Evolutionary conservation across 2,113 vertebrate genomes (phyloP).

Genomic region (Microcebus griseorufus): DNA sequence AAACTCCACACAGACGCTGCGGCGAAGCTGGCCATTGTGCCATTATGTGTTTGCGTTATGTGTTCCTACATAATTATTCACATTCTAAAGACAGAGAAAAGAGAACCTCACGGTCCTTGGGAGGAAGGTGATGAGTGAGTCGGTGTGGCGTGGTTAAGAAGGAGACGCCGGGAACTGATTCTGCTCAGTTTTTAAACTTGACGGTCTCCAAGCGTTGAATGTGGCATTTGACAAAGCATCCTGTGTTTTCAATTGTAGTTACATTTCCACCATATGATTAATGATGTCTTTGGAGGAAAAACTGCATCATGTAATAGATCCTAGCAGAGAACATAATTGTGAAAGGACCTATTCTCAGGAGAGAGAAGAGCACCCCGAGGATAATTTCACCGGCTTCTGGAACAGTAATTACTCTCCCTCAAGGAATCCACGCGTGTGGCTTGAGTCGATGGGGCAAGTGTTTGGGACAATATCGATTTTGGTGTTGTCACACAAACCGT

Average conservation of each 20-base stretch:
- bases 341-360: conserved; percentile 45
- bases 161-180: not conserved
- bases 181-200: not conserved
- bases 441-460: not conserved
- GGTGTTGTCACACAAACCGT: not conserved
- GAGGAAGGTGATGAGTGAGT: not conserved
- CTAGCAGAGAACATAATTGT: conserved; percentile 54
- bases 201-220: not conserved
- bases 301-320: conserved; percentile 64
- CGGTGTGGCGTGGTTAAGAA: not conserved
- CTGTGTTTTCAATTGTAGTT: conserved; percentile 72
- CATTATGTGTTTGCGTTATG: too few relatives aligned
- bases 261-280: conserved; percentile 47
- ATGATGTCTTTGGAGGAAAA: conserved; percentile 73
- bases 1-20: accelerated
- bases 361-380: conserved; percentile 42
- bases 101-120: not conserved
- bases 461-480: not conserved
- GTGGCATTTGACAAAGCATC: not conserved
- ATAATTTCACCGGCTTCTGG: conserved; percentile 69
- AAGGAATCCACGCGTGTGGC: conserved; percentile 54
- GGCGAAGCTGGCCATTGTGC: not conserved
- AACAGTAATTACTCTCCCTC: conserved; percentile 69
- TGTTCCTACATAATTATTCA: not conserved
- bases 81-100: not conserved